Evolutionary conservation across 2,797 vertebrate species (phyloP), one percentile per base, ranked within the genome.

Genomic region (Uromys caudimaculatus): DNA sequence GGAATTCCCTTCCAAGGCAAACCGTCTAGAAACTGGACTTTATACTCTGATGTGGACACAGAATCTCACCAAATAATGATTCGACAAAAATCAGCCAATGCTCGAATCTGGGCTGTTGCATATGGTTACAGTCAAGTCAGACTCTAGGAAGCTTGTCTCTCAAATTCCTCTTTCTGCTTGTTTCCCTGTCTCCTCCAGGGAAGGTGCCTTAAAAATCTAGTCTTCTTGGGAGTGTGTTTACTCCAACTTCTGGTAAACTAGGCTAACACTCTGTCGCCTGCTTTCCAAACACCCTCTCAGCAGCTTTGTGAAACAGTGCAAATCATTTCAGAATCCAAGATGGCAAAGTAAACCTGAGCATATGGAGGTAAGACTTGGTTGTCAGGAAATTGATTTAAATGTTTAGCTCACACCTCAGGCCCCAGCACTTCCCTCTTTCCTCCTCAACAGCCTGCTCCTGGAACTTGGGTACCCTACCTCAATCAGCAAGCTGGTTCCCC

Each of bases 321-420:
- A 95, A 95, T 89, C 93, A 94, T 97, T 95, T 95, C 97, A 95
- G 97, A 94, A 85, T 89, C 96, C 97, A 97, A 95, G 95, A 95
- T 96, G 97, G 96, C 94, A 97, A 97, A 97, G 95, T 89, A 97
- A 97, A 93, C 93, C 93, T 85, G 91, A 96, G 35, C 97, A 97
- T 96, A 93, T 97, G 97, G 98, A 89, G 81, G 69, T 29, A 76
- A 79, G 82, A 83, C 93, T 79, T 91, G 14, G 0, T 83, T 87
- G 96, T 93, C 71, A 95, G 92, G 88, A 93, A 95, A 92, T 47
- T 41, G 87, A 93, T 96, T 96, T 95, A 41, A 41, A 32, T 85
- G 94, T 98, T 97, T 96, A 91, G 41, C 87, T 97, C 92, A 93
- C 98, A 97, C 96, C 96, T 95, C 6, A 90, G 56, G 35, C n/a